Base-by-base conservation (phyloP, 2,797 vertebrate species). In the Scomberomorus guttatus region DNA sequence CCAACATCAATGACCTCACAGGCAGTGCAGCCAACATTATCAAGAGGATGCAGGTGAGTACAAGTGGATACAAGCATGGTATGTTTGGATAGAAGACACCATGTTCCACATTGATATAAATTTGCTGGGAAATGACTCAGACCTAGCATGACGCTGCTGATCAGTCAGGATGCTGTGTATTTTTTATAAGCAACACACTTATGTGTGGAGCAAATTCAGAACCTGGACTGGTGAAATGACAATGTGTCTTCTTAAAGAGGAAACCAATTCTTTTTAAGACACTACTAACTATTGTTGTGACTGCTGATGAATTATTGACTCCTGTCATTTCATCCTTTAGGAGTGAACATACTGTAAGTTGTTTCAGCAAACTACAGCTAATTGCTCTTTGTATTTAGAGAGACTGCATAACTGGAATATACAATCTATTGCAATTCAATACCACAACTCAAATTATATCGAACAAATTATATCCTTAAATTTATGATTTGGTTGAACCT, bases 41-140 rank as follows among this genome's bases (percentile, higher is more conserved):
- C 79, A 77, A 90, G 84, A 86, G 90, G 86, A 87, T 81, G 86
- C 90, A 92, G 90, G 91, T 93, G 91, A 92, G 86, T 46, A 85
- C 79, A 48, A 91, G 87, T 87, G 84, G 89, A 73, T 80, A 46
- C 75, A 60, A 82, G 84, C 77, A 65, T 24, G 34, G 24, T 68
- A 60, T 72, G 82, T 58, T 75, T 64, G 71, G 75, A 83, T 58
- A 48, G 69, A 81, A 79, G 74, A 79, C 86, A 56, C 74, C n/a
- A 2, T 25, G 78, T 65, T 87, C 83, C 62, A 60, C 77, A 76
- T 83, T 73, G 70, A 82, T 81, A 17, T 14, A 71, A 15, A 80
- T 78, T 52, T 82, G 80, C 83, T 72, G 80, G 61, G 75, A 79
- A 81, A 79, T 86, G 81, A 87, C 61, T 87, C 82, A 90, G 77